Base-by-base conservation (phyloP, 2,113 vertebrate genomes). In the Setophaga coronata region DNA sequence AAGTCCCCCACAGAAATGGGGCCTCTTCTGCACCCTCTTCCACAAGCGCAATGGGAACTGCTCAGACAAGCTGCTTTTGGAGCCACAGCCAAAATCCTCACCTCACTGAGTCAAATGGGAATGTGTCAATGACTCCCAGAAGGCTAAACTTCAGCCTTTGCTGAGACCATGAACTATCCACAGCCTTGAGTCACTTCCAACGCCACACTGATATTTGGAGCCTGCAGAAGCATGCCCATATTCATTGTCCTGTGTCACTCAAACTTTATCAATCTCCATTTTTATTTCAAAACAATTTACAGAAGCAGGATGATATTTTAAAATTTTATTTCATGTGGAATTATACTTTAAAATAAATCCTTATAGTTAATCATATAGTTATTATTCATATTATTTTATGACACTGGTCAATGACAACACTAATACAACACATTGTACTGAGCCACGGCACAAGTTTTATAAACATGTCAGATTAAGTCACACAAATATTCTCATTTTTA, bases 1-100 rank as follows among this genome's bases (percentile, higher is more conserved):
- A 1, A 1, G 36, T 14, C 11, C 38, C 38, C 28, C 1, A 1
- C 28, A 8, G 24, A 14, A 53, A 34, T 0, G 2, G n/a, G 12
- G 16, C 40, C 20, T 34, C 65, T 28, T 2, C 0, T 3, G 20
- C 10, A 4, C 13, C 19, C 20, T n/a, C 33, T 43, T 53, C 53
- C 28, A 31, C 4, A 3, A 18, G 15, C 14, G 25, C 5, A 6
- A 9, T 0, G 1, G 1, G 16, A 14, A 8, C 38, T 26, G 12
- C 43, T 45, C 43, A 14, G 28, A 45, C 24, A 53, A 82, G n/a
- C 33, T 70, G n/a, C 28, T 43, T 8, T 45, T 29, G 6, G 34
- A 78, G 26, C 38, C 40, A 25, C 50, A 57, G 48, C 10, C 36
- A 67, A 79, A 88, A 69, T 33, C 36, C 54, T 56, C 14, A 2